Percentiles rank a stretch among this genome's conserved stretches.
Conservation (phyloP, 2,113 vertebrate species). For the Burhinus oedicnemus region DNA sequence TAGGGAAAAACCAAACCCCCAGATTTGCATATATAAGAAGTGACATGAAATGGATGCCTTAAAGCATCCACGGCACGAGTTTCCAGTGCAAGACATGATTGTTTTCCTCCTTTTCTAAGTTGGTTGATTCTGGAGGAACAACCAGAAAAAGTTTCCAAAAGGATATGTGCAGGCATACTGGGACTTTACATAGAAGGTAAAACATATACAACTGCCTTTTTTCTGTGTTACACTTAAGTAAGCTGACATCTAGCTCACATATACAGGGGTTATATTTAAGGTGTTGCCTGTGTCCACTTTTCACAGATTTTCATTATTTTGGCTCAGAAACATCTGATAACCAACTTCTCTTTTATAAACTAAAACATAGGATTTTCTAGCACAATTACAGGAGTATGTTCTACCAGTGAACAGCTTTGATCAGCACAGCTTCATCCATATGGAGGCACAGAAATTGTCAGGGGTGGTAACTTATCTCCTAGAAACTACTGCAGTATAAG, state of each 20-base stretch:
- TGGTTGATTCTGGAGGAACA: background rate
- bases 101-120: background rate
- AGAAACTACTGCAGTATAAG: background rate
- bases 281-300: background rate
- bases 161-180: rapidly evolving
- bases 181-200: background rate
- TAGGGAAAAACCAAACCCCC: background rate
- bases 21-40: background rate
- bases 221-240: background rate
- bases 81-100: background rate
- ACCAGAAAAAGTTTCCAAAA: background rate
- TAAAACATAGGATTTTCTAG: background rate
- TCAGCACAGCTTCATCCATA: background rate
- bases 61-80: background rate
- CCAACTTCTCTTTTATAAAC: background rate
- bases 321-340: background rate
- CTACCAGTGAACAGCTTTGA: background rate
- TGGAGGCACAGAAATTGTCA: background rate
- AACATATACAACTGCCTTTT: background rate
- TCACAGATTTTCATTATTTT: background rate
- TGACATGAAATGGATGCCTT: background rate
- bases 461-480: background rate
- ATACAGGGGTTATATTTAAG: background rate
- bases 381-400: background rate
- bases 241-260: background rate